Evolutionary conservation across 2,113 vertebrate species (phyloP), one percentile per base, ranked within the genome.

Genomic region (Rutilus rutilus): DNA sequence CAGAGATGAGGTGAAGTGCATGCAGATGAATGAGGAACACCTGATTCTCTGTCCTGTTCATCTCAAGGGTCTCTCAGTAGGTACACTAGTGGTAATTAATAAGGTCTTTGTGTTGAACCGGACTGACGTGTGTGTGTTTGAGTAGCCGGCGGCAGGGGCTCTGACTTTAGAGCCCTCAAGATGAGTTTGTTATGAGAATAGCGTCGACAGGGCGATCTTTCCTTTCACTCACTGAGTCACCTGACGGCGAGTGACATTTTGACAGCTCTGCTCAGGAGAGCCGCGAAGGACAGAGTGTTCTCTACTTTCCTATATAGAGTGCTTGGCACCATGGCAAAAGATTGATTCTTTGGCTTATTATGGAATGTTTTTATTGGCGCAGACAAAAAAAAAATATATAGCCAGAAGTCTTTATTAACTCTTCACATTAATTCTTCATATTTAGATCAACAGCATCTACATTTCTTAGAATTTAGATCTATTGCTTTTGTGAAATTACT

Each of bases 51-150:
- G 71, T 81, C 79, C 67, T 36, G 80, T 23, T 1, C 33, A 45
- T 71, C 83, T 90, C 87, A 85, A 52, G 52, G 45, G 54, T 76
- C 78, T 88, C 79, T 75, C 75, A 85, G 64, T 79, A 81, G 47
- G 86, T 76, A 89, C 86, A 91, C 85, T 89, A 79, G 84, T 83
- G 60, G 89, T 90, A 91, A 93, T 93, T 91, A 92, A 92, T 92
- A 45, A 87, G 85, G 86, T 76, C 79, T 39, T 9, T 89, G 25
- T 88, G 52, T 83, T 74, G 69, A 59, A 14, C 52, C 21, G 6
- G 73, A 86, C 39, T 85, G 86, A 84, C 59, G 33, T 86, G 82
- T 91, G 82, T 87, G 85, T 88, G 2, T 33, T 4, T 33, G 62
- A 64, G 23, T 71, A 64, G 42, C 81, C 14, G 69, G 33, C 39